Evolutionary conservation across 2,113 vertebrate genomes (phyloP).

Genomic region (Malurus melanocephalus): DNA sequence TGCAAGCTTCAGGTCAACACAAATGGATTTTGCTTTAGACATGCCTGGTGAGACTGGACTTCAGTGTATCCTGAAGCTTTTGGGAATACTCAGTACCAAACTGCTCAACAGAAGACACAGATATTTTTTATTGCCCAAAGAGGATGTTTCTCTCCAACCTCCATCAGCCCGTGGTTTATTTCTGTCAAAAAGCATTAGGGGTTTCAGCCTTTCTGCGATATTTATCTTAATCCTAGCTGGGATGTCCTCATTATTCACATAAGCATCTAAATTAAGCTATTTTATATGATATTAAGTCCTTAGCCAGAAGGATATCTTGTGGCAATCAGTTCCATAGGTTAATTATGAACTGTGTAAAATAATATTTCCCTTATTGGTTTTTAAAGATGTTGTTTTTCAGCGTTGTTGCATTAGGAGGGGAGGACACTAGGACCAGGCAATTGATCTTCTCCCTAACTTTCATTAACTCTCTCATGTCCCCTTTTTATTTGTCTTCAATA

Average conservation of each 20-base stretch:
- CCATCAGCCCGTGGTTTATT: slow-evolving; percentile 19
- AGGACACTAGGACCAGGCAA: not conserved
- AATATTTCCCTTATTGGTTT: slow-evolving; percentile 25
- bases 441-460: slow-evolving; percentile 24
- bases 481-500: slow-evolving; percentile 30
- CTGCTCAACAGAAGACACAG: not conserved
- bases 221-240: slow-evolving; percentile 44
- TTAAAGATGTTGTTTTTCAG: slow-evolving; percentile 37
- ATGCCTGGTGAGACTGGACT: not conserved
- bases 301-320: slow-evolving; percentile 48
- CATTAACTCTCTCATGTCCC: slow-evolving; percentile 43
- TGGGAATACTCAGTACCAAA: not conserved
- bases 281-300: slow-evolving; percentile 48
- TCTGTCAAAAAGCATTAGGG: slow-evolving; percentile 50
- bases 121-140: not conserved
- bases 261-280: slow-evolving; percentile 48
- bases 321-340: slow-evolving; percentile 47
- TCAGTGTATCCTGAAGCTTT: not conserved
- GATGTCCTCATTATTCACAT: slow-evolving; percentile 58
- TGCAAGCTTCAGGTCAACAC: not conserved
- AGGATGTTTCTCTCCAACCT: slow-evolving; percentile 8
- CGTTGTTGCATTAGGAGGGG: not conserved
- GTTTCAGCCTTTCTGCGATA: slow-evolving; percentile 35
- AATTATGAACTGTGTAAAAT: slow-evolving; percentile 49
- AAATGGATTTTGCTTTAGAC: not conserved